phyloP scores from a whole-genome alignment of 2,797 vertebrate species.

The Trachops cirrhosus region DNA sequence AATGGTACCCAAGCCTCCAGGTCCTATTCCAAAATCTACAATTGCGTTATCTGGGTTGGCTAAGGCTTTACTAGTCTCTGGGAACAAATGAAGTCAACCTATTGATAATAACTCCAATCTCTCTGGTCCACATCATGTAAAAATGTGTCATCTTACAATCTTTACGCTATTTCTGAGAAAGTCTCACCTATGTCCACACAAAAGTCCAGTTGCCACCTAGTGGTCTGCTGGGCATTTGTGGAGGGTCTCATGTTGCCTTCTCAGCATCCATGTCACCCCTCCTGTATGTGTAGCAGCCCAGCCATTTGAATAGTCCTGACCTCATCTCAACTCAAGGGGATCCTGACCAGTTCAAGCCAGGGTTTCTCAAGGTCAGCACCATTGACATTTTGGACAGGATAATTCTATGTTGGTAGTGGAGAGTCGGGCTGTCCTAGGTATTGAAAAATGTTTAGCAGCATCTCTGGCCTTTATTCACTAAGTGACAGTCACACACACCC shows the following conservation, averaged over 20 bases:
- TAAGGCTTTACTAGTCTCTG: neutral
- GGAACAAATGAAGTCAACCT: neutral
- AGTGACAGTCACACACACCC: neutral
- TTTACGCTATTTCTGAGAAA: neutral
- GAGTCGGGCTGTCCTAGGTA: neutral
- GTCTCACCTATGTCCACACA: neutral
- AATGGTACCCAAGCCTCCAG: neutral
- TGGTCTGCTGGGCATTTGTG: neutral
- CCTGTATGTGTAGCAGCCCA: neutral
- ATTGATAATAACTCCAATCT: neutral
- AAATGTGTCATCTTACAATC: neutral
- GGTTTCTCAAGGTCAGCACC: neutral
- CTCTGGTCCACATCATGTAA: neutral
- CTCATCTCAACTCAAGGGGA: neutral
- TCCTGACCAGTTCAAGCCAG: neutral
- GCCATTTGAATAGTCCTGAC: neutral
- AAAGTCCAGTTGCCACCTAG: slow-evolving; percentile 39
- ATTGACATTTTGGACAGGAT: neutral
- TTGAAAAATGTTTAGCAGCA: neutral
- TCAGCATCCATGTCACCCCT: neutral
- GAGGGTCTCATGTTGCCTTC: neutral
- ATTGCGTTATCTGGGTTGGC: neutral
- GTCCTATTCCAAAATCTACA: neutral
- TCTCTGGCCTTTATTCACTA: neutral
- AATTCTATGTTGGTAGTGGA: neutral